phyloP scores from a whole-genome alignment of 2,888 invertebrate genomes.

The Spodoptera picta region DNA sequence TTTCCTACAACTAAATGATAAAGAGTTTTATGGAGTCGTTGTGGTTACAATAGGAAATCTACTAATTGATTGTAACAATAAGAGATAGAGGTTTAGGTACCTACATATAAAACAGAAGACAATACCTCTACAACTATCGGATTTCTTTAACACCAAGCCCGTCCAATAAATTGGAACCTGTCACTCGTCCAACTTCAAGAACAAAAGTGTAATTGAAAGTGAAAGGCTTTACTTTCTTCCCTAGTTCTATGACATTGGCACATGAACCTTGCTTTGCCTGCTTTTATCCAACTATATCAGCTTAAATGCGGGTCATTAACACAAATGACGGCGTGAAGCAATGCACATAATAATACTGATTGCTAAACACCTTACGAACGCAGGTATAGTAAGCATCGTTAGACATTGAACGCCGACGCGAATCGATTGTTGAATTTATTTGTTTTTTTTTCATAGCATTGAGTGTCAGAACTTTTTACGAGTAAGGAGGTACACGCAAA shows the following conservation, averaged over 20 bases:
- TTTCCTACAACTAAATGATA: too few relatives aligned
- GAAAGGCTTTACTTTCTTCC: slow-evolving; percentile 54
- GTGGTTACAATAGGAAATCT: too few relatives aligned
- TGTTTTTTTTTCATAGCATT: slow-evolving; percentile 39
- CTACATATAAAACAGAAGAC: too few relatives aligned
- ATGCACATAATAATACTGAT: slow-evolving; percentile 46
- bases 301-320: slow-evolving; percentile 72
- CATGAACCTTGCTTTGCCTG: slow-evolving; percentile 59
- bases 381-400: slow-evolving; percentile 48
- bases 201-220: slow-evolving; percentile 27
- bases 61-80: too few relatives aligned
- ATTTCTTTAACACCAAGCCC: too few relatives aligned
- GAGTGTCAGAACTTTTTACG: slow-evolving; percentile 12
- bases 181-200: not conserved
- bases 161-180: too few relatives aligned
- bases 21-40: too few relatives aligned
- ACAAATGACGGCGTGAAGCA: slow-evolving; percentile 62
- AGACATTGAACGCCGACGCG: slow-evolving; percentile 46
- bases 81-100: too few relatives aligned
- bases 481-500: slow-evolving; percentile 1
- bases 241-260: slow-evolving; percentile 60
- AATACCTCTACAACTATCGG: too few relatives aligned
- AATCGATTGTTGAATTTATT: slow-evolving; percentile 47
- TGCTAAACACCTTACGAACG: slow-evolving; percentile 45
- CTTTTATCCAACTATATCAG: slow-evolving; percentile 58